These are phyloP conservation scores for Archocentrus centrarchus DNA, from an alignment of 2,113 vertebrate species.

Conservation along the genomic window DNA sequence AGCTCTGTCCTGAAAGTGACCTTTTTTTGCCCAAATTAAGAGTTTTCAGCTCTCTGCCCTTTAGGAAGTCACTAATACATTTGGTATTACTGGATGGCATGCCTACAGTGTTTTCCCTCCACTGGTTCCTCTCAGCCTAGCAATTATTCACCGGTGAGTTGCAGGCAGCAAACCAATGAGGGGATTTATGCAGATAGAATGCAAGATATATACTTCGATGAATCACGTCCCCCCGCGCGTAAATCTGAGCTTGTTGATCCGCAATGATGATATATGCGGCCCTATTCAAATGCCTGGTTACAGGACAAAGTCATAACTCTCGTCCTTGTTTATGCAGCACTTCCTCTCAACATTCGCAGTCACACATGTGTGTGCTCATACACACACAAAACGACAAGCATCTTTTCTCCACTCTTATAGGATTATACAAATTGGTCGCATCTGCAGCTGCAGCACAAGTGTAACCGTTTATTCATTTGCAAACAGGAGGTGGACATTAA, in stretches of 20 bases:
- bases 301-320: conserved; percentile 66
- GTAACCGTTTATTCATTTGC: neutral
- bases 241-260: conserved; percentile 73
- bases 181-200: conserved; percentile 75
- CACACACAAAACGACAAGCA: neutral
- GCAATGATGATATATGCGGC: conserved; percentile 64
- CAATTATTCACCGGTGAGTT: conserved; percentile 67
- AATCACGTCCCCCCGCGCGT: conserved; percentile 56
- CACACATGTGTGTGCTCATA: neutral
- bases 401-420: neutral
- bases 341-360: neutral
- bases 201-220: conserved; percentile 50
- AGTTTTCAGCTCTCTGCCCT: neutral
- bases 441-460: conserved; percentile 11
- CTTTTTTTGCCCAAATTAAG: neutral
- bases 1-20: conserved; percentile 36
- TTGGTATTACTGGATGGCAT: conserved; percentile 30
- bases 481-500: neutral
- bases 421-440: conserved; percentile 19
- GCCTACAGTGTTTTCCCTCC: conserved; percentile 44
- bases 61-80: conserved; percentile 18
- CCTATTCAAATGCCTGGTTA: conserved; percentile 34
- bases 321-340: conserved; percentile 42
- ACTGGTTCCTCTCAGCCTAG: conserved; percentile 45
- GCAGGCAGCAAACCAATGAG: conserved; percentile 66